Evolutionary conservation across 2,113 vertebrate genomes (phyloP).

Genomic region (Cathartes aura): DNA sequence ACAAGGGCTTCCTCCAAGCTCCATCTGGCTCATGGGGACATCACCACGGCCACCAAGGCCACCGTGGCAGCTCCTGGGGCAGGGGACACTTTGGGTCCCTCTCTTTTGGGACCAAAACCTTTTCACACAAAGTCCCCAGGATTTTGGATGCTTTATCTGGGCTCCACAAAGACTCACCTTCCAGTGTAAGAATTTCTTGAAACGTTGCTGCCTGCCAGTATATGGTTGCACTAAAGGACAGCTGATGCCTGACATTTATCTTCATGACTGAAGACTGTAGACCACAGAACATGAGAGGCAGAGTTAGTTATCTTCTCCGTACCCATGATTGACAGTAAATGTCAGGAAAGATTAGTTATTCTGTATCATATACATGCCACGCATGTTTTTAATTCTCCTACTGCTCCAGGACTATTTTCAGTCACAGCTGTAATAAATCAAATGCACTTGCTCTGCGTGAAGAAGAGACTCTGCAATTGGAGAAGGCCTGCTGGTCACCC

Average conservation of each 20-base stretch:
- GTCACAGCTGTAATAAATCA: conserved; percentile 70
- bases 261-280: conserved; percentile 68
- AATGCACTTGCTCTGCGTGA: conserved; percentile 12
- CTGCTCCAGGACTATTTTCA: conserved; percentile 40
- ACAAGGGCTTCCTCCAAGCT: not conserved
- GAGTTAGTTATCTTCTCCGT: conserved; percentile 75
- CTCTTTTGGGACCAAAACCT: not conserved
- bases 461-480: conserved; percentile 8
- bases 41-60: not conserved
- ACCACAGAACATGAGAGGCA: conserved; percentile 58
- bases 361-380: conserved; percentile 55
- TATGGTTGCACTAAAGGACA: conserved; percentile 3
- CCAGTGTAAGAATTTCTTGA: not conserved
- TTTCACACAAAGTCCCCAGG: not conserved
- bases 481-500: not conserved
- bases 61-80: rapidly evolving
- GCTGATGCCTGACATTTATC: conserved; percentile 72
- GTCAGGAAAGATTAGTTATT: conserved; percentile 77
- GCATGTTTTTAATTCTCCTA: conserved; percentile 71
- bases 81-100: rapidly evolving
- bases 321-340: conserved; percentile 73
- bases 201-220: not conserved
- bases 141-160: not conserved
- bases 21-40: not conserved
- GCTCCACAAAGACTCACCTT: not conserved